Evolutionary conservation across 2,113 vertebrate species (phyloP).

Genomic region (Parus major): DNA sequence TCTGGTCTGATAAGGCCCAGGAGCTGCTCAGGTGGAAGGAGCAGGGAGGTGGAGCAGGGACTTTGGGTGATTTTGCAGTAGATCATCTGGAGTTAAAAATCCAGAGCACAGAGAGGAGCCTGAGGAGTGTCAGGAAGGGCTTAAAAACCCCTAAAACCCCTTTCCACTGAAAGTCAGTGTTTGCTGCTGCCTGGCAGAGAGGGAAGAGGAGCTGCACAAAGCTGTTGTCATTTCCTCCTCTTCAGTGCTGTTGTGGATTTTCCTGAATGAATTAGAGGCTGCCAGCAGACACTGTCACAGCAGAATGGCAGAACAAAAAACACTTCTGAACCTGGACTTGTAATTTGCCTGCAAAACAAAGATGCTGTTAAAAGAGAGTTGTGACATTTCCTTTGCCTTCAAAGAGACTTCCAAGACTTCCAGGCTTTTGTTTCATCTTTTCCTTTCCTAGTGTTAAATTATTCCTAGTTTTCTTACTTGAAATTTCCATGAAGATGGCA

Average conservation of each 20-base stretch:
- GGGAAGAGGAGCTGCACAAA: background rate
- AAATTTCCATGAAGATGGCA: background rate
- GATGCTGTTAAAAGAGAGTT: background rate
- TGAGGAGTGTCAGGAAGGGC: background rate
- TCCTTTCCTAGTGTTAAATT: background rate
- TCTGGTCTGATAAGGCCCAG: background rate
- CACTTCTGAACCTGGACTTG: background rate
- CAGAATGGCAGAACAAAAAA: slow-evolving; percentile 13
- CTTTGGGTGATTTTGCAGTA: accelerated
- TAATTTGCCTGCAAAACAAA: background rate
- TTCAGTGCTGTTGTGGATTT: background rate
- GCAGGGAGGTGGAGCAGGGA: background rate
- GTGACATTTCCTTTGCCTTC: background rate
- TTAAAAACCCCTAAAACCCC: accelerated
- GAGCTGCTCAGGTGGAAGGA: accelerated
- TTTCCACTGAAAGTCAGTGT: accelerated
- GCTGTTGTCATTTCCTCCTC: background rate
- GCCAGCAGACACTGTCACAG: background rate
- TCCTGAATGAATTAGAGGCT: background rate
- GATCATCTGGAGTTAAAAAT: background rate
- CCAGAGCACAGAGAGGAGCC: accelerated
- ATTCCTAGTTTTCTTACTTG: background rate
- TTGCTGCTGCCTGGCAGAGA: background rate
- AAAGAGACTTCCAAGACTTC: background rate
- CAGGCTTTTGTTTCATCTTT: background rate